Conservation (phyloP, 1,140 invertebrate species). For the Apis florea region DNA sequence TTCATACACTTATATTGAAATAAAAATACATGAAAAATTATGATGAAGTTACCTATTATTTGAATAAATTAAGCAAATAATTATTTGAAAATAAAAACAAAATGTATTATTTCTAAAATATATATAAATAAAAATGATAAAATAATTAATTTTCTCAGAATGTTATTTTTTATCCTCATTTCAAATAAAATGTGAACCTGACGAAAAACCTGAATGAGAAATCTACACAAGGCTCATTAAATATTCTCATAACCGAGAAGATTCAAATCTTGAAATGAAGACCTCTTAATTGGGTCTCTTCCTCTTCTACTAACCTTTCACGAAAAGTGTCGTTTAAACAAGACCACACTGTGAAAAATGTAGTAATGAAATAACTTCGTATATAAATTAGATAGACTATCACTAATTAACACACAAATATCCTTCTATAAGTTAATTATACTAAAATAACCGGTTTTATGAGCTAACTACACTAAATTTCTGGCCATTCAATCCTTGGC, state of each 20-base stretch:
- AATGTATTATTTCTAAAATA: too few relatives aligned
- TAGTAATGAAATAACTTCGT: background rate
- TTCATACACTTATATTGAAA: too few relatives aligned
- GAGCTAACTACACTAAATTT: background rate
- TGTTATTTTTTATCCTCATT: too few relatives aligned
- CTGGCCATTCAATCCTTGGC: background rate
- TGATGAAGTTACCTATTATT: too few relatives aligned
- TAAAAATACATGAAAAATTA: too few relatives aligned
- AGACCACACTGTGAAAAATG: background rate
- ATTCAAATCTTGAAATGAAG: background rate
- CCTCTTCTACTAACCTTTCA: background rate
- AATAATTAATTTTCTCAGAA: too few relatives aligned
- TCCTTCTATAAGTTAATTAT: background rate
- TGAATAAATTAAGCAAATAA: too few relatives aligned
- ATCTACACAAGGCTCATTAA: background rate
- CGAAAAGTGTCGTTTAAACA: background rate
- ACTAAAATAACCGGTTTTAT: background rate
- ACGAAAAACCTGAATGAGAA: background rate
- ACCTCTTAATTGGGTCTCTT: background rate
- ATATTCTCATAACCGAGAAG: background rate
- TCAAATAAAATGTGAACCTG: too few relatives aligned
- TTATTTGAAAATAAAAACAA: too few relatives aligned
- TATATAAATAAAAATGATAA: too few relatives aligned
- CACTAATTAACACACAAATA: background rate
- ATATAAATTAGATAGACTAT: background rate